Percentiles rank a stretch among this genome's conserved stretches.
Evolutionary conservation across 2,888 invertebrate species (phyloP).

Genomic region (Belgica antarctica): DNA sequence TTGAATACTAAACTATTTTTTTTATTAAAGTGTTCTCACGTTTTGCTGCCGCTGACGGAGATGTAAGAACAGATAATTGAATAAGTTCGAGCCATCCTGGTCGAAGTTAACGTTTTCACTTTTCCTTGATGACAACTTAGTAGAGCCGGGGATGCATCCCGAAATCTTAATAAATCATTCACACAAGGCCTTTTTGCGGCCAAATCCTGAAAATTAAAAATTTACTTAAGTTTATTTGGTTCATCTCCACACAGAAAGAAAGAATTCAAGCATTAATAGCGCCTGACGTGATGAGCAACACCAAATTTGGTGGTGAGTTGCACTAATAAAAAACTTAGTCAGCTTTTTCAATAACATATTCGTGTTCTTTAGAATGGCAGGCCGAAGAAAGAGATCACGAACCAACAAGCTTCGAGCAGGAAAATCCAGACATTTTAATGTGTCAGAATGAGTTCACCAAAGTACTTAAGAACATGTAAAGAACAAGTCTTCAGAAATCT

Average conservation of each 20-base stretch:
- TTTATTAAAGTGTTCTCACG: conserved; percentile 98
- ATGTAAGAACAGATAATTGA: conserved; percentile 57
- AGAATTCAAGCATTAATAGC: conserved; percentile 8
- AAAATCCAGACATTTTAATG: conserved; percentile 35
- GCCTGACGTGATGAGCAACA: not conserved
- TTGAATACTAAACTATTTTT: no score
- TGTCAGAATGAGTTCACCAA: conserved; percentile 23
- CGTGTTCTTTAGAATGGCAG: conserved; percentile 24
- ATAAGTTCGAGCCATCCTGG: not conserved
- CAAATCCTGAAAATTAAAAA: conserved; percentile 1
- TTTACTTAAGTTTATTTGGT: no score
- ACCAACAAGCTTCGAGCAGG: conserved; percentile 20
- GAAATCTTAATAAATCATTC: no score
- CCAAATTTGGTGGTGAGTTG: not conserved
- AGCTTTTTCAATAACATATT: not conserved
- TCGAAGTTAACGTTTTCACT: not conserved
- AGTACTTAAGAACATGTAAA: conserved; percentile 36
- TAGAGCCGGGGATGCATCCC: not conserved
- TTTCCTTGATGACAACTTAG: not conserved
- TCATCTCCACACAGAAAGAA: conserved; percentile 1
- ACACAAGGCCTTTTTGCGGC: no score
- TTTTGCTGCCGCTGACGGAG: conserved; percentile 75
- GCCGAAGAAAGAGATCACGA: conserved; percentile 26
- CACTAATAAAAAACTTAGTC: not conserved
- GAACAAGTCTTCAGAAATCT: not conserved